These are phyloP conservation scores for Margaritifera margaritifera DNA, from an alignment of 2,888 invertebrate species.

Conservation along the genomic window DNA sequence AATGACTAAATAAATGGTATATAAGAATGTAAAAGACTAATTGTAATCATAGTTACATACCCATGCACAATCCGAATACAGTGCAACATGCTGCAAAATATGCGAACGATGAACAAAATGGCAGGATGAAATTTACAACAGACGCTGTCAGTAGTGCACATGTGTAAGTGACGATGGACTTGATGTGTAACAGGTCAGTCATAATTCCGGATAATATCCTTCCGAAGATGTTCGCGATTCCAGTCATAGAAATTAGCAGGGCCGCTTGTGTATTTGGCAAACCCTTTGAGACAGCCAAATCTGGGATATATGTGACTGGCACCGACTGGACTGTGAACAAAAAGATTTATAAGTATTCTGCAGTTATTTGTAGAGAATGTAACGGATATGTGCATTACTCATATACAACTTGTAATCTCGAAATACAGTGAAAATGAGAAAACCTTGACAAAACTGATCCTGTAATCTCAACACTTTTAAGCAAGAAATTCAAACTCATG, in stretches of 20 bases:
- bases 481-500: too few species aligned
- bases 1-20: not conserved
- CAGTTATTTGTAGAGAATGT: conserved; percentile 1
- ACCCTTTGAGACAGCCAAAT: conserved; percentile 57
- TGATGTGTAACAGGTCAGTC: conserved; percentile 51
- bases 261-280: conserved; percentile 54
- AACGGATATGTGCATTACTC: too few species aligned
- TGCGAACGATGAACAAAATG: conserved; percentile 53
- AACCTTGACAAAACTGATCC: too few species aligned
- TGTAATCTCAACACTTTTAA: too few species aligned
- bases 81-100: conserved; percentile 47
- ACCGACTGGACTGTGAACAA: conserved; percentile 56
- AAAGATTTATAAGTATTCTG: not conserved
- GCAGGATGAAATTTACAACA: conserved; percentile 48
- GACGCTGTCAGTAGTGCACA: conserved; percentile 54
- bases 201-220: conserved; percentile 57
- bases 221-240: conserved; percentile 62
- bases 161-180: conserved; percentile 56
- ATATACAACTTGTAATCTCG: too few species aligned
- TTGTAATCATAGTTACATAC: conserved; percentile 41
- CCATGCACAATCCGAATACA: conserved; percentile 68
- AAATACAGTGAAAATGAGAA: too few species aligned
- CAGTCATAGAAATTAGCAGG: conserved; percentile 64
- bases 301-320: conserved; percentile 61
- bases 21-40: not conserved